Evolutionary conservation across 2,797 vertebrate species (phyloP).

Genomic region (Notoglanidium macrostoma): DNA sequence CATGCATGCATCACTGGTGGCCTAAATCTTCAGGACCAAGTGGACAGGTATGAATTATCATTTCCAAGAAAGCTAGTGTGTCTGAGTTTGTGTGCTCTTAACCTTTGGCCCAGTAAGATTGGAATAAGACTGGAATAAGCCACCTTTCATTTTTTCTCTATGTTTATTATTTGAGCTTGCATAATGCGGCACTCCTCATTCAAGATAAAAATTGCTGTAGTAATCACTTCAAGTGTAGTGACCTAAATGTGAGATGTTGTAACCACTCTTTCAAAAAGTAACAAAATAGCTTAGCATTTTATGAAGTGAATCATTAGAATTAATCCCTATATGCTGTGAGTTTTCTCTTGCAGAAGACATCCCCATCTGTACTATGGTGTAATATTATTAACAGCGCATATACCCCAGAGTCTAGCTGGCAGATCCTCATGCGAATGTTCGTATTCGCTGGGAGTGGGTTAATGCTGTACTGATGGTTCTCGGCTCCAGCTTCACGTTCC

Average conservation of each 20-base stretch:
- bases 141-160: not conserved
- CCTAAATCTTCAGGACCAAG: not conserved
- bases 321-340: not conserved
- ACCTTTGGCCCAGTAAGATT: not conserved
- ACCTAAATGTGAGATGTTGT: not conserved
- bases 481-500: not conserved
- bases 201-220: not conserved
- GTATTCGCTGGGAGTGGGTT: not conserved
- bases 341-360: not conserved
- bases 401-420: not conserved
- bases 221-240: not conserved
- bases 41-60: slow-evolving; percentile 19
- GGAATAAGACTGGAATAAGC: not conserved
- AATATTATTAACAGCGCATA: not conserved
- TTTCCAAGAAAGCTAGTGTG: slow-evolving; percentile 10
- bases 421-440: not conserved
- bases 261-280: not conserved
- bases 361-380: not conserved
- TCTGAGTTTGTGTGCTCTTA: not conserved
- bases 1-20: slow-evolving; percentile 5
- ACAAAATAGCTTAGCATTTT: not conserved
- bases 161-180: not conserved
- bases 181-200: not conserved
- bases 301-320: not conserved
- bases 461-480: not conserved